phyloP scores from a whole-genome alignment of 2,113 vertebrate genomes.

The Natator depressus region DNA sequence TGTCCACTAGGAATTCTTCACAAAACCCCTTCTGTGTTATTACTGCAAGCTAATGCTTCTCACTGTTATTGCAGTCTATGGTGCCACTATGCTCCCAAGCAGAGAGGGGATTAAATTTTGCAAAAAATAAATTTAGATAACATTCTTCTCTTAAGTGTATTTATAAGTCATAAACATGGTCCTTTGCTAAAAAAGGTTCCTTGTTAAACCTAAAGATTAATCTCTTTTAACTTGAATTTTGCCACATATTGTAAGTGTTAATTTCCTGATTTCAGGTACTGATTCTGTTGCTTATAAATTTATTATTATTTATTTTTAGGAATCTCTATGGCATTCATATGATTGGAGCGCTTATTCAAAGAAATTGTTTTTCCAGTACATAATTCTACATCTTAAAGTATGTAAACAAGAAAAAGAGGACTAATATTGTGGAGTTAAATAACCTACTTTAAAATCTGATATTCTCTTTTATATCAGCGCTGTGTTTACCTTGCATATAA shows the following conservation, averaged over 20 bases:
- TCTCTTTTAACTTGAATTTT: background rate
- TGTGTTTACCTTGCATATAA: background rate
- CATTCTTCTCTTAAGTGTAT: background rate
- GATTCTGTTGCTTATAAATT: background rate
- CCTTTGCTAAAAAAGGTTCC: background rate
- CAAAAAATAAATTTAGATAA: background rate
- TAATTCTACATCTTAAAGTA: background rate
- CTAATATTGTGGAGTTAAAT: background rate
- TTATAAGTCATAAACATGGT: background rate
- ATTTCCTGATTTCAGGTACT: background rate
- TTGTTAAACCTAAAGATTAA: background rate
- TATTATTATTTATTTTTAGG: background rate
- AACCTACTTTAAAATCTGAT: background rate
- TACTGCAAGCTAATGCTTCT: background rate
- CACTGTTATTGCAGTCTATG: background rate
- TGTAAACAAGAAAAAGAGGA: background rate
- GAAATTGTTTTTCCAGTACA: background rate
- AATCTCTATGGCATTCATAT: background rate
- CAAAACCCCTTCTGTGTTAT: background rate
- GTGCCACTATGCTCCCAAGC: background rate
- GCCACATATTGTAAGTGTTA: background rate
- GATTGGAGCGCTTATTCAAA: background rate
- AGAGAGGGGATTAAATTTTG: background rate
- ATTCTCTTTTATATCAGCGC: background rate
- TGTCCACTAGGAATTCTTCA: background rate